Evolutionary conservation across 2,888 invertebrate genomes (phyloP).

Genomic region (Ecdyonurus torrentis): DNA sequence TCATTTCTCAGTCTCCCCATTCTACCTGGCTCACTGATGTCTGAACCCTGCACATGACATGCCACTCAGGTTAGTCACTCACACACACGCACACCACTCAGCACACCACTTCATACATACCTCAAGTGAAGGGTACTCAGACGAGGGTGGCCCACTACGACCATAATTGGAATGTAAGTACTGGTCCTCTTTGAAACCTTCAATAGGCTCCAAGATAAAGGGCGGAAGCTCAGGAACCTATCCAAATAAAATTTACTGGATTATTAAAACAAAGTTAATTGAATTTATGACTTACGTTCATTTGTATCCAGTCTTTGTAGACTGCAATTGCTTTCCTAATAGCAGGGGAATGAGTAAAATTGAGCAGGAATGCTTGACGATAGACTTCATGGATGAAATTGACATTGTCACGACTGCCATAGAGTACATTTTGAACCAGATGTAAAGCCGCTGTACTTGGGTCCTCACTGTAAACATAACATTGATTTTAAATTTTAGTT

Average conservation of each 20-base stretch:
- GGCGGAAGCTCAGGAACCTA: constrained; percentile 56
- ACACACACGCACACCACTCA: background rate
- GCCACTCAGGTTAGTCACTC: background rate
- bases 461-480: constrained; percentile 12
- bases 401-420: constrained; percentile 74
- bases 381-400: constrained; percentile 91
- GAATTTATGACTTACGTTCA: constrained; percentile 38
- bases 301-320: constrained; percentile 91
- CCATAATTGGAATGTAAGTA: constrained; percentile 5
- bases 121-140: constrained; percentile 12
- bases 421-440: constrained; percentile 72
- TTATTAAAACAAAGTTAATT: background rate
- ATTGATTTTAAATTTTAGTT: too few relatives aligned
- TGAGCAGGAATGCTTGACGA: constrained; percentile 79
- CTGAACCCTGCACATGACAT: constrained; percentile 9
- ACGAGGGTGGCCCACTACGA: constrained; percentile 17
- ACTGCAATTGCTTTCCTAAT: constrained; percentile 77
- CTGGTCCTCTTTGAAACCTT: constrained; percentile 23
- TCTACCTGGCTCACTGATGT: constrained; percentile 10
- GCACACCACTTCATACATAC: constrained; percentile 7
- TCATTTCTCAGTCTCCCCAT: constrained; percentile 50
- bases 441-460: constrained; percentile 15
- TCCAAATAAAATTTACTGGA: constrained; percentile 5
- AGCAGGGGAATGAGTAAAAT: constrained; percentile 75
- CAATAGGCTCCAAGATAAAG: constrained; percentile 45